These are phyloP conservation scores for Blastomussa wellsi DNA, from an alignment of 92 coral and sea anemone genomes.

Conservation along the genomic window DNA sequence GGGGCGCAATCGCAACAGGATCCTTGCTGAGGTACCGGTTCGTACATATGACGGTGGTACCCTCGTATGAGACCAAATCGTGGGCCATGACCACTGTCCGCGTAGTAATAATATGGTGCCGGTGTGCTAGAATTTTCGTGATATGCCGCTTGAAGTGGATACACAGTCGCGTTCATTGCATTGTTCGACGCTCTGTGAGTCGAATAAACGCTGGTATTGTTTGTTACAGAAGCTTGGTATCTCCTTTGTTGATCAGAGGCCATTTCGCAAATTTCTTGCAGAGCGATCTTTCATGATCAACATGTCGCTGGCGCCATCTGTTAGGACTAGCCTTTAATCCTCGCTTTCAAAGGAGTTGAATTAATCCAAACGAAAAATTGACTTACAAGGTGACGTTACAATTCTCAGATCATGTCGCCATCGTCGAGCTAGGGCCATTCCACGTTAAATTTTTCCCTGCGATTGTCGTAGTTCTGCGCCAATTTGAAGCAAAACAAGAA, in stretches of 20 bases:
- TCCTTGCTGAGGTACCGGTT: constrained; percentile 44
- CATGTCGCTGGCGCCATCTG: not conserved
- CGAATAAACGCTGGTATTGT: not conserved
- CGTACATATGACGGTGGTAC: constrained; percentile 94
- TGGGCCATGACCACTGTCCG: constrained; percentile 43
- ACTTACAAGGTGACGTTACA: not conserved
- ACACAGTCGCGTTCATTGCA: not conserved
- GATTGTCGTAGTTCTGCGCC: not conserved
- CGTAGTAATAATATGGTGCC: constrained; percentile 16
- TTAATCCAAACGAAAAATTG: not conserved
- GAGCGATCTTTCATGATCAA: constrained; percentile 26
- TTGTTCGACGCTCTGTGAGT: constrained; percentile 20
- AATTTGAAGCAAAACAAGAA: not conserved
- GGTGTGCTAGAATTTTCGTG: constrained; percentile 12
- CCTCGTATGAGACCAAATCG: constrained; percentile 95
- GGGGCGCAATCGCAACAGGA: constrained; percentile 74
- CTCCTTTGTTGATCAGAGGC: constrained; percentile 12
- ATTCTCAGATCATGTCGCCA: not conserved
- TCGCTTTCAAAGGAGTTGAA: not conserved
- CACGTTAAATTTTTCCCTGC: not conserved
- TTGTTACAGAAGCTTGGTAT: constrained; percentile 11
- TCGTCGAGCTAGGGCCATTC: not conserved
- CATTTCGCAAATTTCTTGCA: constrained; percentile 14
- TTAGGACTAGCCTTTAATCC: not conserved
- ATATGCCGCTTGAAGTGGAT: constrained; percentile 10